phyloP scores from a whole-genome alignment of 1,140 invertebrate species.

The Drosophila punjabiensis region DNA sequence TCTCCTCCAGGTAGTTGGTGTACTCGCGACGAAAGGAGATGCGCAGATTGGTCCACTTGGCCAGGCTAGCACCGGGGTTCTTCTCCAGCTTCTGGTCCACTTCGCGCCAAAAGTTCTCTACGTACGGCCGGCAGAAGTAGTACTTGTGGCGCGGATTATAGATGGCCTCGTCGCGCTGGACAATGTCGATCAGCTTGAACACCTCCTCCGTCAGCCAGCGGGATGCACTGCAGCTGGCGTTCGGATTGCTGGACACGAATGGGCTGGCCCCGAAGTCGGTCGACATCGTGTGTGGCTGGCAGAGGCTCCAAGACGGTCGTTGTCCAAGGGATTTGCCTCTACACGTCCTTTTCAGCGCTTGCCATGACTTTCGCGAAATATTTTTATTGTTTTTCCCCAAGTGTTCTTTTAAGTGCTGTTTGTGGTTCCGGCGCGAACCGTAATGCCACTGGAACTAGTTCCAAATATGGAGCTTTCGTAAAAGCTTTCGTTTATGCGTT shows the following conservation, averaged over 20 bases:
- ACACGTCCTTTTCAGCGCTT: constrained; percentile 3
- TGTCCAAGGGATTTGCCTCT: neutral
- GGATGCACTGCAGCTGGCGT: constrained; percentile 60
- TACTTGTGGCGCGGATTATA: constrained; percentile 83
- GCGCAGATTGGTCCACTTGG: constrained; percentile 83
- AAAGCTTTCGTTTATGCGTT: neutral
- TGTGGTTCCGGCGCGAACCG: constrained; percentile 13
- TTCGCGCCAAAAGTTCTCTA: constrained; percentile 84
- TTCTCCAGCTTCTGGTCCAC: constrained; percentile 81
- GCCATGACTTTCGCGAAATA: constrained; percentile 41
- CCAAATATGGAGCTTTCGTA: neutral
- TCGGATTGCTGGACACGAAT: constrained; percentile 60
- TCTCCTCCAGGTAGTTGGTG: constrained; percentile 80
- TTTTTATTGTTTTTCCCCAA: constrained; percentile 37
- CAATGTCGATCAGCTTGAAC: constrained; percentile 80
- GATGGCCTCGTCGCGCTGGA: constrained; percentile 81
- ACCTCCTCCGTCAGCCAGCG: constrained; percentile 83
- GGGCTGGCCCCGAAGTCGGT: constrained; percentile 58
- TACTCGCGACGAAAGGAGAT: constrained; percentile 82
- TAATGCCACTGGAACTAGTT: constrained; percentile 9
- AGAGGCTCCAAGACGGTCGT: neutral
- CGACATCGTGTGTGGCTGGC: constrained; percentile 46
- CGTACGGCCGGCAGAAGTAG: constrained; percentile 82
- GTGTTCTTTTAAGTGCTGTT: constrained; percentile 43
- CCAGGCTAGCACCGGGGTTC: constrained; percentile 82